These are phyloP conservation scores for Asbolus verrucosus DNA, from an alignment of 1,140 invertebrate species.

Conservation along the genomic window DNA sequence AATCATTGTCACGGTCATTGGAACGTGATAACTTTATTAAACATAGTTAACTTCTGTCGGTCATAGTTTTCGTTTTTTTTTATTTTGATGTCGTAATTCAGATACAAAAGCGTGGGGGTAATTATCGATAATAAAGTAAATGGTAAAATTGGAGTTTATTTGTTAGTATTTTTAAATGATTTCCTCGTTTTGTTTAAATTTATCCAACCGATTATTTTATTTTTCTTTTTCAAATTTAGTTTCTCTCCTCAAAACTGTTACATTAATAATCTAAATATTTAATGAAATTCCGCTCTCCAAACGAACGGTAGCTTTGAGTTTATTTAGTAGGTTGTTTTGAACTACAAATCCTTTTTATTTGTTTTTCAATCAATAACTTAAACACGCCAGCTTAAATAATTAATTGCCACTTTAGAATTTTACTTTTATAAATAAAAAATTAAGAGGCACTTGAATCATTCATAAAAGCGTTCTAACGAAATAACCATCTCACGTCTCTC, in stretches of 20 bases:
- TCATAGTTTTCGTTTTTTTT: too few relatives aligned
- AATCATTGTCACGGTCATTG: too few relatives aligned
- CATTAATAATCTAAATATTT: constrained; percentile 6
- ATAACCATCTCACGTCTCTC: not conserved
- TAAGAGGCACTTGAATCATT: not conserved
- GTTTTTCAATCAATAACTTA: not conserved
- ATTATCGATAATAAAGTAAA: too few relatives aligned
- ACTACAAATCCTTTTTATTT: not conserved
- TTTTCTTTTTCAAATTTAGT: too few relatives aligned
- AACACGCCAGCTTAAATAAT: not conserved
- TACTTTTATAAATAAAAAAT: not conserved
- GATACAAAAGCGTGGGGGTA: too few relatives aligned
- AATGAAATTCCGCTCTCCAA: not conserved
- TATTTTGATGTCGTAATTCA: too few relatives aligned
- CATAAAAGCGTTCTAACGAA: not conserved
- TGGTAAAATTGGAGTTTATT: too few relatives aligned
- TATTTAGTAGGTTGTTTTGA: not conserved
- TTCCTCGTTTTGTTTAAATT: too few relatives aligned
- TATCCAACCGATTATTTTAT: too few relatives aligned
- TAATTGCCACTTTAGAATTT: not conserved
- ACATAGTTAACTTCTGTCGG: too few relatives aligned
- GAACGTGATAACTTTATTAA: too few relatives aligned
- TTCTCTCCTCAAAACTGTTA: not conserved
- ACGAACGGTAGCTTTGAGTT: not conserved
- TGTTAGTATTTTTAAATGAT: too few relatives aligned